Percentiles rank a stretch among this genome's conserved stretches.
These are phyloP conservation scores for Hemiprocne comata DNA, from an alignment of 2,113 vertebrate species.

Conservation along the genomic window DNA sequence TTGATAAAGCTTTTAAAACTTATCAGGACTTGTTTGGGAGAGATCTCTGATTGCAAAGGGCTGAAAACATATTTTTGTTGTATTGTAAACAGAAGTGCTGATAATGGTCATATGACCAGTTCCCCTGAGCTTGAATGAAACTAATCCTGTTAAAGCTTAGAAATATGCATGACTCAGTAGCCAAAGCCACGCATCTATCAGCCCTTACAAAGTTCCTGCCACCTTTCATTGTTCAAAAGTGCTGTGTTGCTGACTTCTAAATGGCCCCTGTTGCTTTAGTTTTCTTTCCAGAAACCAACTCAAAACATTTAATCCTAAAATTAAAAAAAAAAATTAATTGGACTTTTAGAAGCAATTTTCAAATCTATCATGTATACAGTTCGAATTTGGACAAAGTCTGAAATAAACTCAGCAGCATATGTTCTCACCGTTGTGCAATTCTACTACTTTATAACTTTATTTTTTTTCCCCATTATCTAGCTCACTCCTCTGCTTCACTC, in stretches of 20 bases:
- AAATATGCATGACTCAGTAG: constrained; percentile 56
- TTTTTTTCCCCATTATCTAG: background rate
- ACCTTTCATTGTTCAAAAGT: constrained; percentile 11
- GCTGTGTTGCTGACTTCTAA: background rate
- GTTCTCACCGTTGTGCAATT: background rate
- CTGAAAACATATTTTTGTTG: background rate
- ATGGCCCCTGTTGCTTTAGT: background rate
- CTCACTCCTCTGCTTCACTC: background rate
- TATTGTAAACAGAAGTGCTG: background rate
- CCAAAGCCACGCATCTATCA: background rate
- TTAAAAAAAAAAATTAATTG: background rate
- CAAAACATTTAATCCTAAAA: background rate
- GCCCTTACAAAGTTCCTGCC: constrained; percentile 9
- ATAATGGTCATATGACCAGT: background rate
- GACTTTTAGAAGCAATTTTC: background rate
- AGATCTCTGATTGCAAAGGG: background rate
- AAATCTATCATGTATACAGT: background rate
- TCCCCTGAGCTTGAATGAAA: constrained; percentile 9
- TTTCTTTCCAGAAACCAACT: constrained; percentile 23
- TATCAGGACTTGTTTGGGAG: background rate
- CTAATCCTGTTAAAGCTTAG: constrained; percentile 48
- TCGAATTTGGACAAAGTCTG: background rate
- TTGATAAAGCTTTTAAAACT: background rate
- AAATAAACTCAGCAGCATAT: background rate
- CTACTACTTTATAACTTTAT: background rate